Percentiles rank a stretch among this genome's conserved stretches.
phyloP scores from a whole-genome alignment of 2,797 vertebrate genomes.

The Syngnathus acus region DNA sequence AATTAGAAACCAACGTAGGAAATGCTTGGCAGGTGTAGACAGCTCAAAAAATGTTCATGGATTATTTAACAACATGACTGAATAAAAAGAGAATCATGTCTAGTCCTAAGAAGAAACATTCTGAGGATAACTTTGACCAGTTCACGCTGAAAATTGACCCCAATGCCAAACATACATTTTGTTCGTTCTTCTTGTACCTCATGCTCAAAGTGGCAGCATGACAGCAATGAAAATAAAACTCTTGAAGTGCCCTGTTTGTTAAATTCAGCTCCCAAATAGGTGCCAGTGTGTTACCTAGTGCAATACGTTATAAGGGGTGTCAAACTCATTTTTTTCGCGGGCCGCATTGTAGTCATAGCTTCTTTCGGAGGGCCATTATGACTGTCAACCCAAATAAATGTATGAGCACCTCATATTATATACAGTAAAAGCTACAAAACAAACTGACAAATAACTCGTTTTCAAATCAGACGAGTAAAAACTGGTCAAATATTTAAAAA shows the following conservation, averaged over 20 bases:
- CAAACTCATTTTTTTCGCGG: too few species aligned
- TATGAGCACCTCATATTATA: too few species aligned
- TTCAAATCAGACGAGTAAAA: too few species aligned
- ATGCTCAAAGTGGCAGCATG: neutral
- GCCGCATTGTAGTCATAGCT: too few species aligned
- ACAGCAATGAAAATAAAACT: neutral
- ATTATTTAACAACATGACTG: neutral
- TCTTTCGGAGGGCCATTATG: too few species aligned
- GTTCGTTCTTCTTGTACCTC: neutral
- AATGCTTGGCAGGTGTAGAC: neutral
- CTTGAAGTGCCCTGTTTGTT: neutral
- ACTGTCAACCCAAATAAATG: too few species aligned
- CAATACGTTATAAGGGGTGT: too few species aligned
- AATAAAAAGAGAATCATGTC: neutral
- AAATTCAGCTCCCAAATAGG: neutral
- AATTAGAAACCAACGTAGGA: slow-evolving; percentile 5
- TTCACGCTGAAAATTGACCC: neutral
- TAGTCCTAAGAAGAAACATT: neutral
- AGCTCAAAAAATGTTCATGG: neutral
- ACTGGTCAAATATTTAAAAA: too few species aligned
- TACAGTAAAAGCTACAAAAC: too few species aligned
- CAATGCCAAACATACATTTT: neutral
- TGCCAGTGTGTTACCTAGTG: neutral
- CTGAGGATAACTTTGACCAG: neutral
- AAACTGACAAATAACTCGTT: too few species aligned